Percentiles rank a stretch among this genome's conserved stretches.
Conservation (phyloP, 2,797 vertebrate species). For the Ptychadena robeensis region DNA sequence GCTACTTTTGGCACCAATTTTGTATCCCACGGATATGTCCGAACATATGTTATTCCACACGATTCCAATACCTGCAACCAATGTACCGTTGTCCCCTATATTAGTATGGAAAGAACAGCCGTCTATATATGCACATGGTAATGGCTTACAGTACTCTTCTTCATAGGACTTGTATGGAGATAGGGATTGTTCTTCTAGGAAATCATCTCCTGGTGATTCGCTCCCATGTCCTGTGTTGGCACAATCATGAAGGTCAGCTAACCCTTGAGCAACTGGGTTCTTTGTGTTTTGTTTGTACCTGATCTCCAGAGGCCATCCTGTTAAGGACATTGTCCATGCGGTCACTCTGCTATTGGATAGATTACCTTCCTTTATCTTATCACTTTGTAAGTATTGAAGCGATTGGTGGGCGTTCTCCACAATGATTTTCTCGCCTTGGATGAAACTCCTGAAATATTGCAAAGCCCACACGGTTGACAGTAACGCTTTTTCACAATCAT, state of each 20-base stretch:
- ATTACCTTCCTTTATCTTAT: neutral
- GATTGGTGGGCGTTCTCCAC: slow-evolving; percentile 17
- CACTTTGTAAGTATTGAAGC: slow-evolving; percentile 10
- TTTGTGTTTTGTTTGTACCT: too few relatives aligned
- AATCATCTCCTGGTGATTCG: neutral
- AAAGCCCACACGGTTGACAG: neutral
- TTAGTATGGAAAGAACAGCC: too few relatives aligned
- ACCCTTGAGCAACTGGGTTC: too few relatives aligned
- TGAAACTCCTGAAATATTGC: neutral
- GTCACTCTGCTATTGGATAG: neutral
- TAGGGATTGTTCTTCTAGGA: neutral
- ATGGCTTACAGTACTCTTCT: neutral
- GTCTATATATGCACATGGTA: neutral
- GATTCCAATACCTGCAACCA: slow-evolving; percentile 2
- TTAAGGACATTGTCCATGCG: slow-evolving; percentile 1
- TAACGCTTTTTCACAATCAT: neutral
- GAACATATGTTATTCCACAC: neutral
- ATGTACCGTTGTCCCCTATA: neutral
- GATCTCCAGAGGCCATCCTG: too few relatives aligned
- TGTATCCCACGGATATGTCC: neutral
- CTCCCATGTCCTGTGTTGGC: neutral
- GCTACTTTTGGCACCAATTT: neutral
- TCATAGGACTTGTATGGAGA: neutral
- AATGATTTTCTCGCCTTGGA: slow-evolving; percentile 18
- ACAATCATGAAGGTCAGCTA: neutral